phyloP scores from a whole-genome alignment of 2,888 invertebrate species.

The Lycaena phlaeas region DNA sequence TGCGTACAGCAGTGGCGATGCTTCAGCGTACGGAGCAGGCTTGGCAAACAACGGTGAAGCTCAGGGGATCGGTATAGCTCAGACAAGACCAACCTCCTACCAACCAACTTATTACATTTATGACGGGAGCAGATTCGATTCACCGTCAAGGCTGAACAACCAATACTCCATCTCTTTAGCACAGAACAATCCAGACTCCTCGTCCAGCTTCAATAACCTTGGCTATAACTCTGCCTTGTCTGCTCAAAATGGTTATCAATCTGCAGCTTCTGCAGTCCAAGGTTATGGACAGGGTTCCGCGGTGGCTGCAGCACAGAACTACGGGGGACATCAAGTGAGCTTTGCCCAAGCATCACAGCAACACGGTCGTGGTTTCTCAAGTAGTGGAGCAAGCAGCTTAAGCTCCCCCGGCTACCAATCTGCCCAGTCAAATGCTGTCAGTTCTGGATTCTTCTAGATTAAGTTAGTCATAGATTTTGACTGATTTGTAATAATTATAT shows the following conservation, averaged over 20 bases:
- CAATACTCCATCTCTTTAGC: constrained; percentile 35
- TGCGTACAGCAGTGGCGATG: constrained; percentile 47
- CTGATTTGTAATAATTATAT: not conserved
- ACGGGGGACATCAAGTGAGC: constrained; percentile 31
- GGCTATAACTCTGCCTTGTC: constrained; percentile 35
- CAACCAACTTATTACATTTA: constrained; percentile 1
- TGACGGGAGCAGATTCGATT: constrained; percentile 15
- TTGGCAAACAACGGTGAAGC: constrained; percentile 35
- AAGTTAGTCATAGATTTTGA: constrained; percentile 1
- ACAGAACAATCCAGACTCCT: constrained; percentile 21
- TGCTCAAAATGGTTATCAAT: constrained; percentile 28
- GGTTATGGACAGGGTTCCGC: constrained; percentile 28
- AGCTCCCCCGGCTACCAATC: constrained; percentile 44
- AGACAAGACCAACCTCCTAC: constrained; percentile 30
- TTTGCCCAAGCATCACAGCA: constrained; percentile 42
- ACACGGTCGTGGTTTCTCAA: constrained; percentile 29
- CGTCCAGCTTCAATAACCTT: constrained; percentile 5
- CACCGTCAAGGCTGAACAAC: constrained; percentile 28
- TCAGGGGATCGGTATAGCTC: constrained; percentile 45
- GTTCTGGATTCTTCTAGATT: constrained; percentile 37
- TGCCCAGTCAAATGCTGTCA: constrained; percentile 44
- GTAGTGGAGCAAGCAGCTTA: constrained; percentile 42
- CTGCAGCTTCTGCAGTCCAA: constrained; percentile 37
- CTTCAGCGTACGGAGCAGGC: constrained; percentile 44
- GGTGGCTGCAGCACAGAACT: constrained; percentile 38